Evolutionary conservation across 2,888 invertebrate species (phyloP).

Genomic region (Netelia fuscicornis): DNA sequence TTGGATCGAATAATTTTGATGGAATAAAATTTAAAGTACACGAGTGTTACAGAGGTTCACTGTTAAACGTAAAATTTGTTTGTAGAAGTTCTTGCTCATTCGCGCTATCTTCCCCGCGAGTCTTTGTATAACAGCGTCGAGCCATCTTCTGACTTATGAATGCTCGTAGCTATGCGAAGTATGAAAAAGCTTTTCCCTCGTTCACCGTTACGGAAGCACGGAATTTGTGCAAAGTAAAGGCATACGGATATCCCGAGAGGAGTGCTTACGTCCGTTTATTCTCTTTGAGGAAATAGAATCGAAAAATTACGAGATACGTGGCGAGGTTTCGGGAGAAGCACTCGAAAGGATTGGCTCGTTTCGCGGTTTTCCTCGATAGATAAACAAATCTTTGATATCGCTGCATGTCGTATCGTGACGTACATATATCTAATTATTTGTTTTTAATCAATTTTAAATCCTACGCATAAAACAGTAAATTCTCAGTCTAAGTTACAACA

Average conservation of each 20-base stretch:
- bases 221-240: constrained; percentile 18
- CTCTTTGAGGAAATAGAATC: constrained; percentile 49
- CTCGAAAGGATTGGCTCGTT: neutral
- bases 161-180: constrained; percentile 34
- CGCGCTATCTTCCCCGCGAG: constrained; percentile 38
- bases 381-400: neutral
- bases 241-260: constrained; percentile 38
- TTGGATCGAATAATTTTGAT: too few species aligned
- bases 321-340: neutral
- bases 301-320: constrained; percentile 31
- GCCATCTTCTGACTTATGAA: constrained; percentile 58
- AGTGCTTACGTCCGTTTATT: constrained; percentile 31
- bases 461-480: neutral
- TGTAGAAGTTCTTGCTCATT: constrained; percentile 50
- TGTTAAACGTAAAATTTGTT: constrained; percentile 50
- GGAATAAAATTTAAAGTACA: neutral
- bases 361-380: neutral
- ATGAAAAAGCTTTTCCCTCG: constrained; percentile 25
- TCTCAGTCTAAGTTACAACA: neutral
- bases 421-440: neutral
- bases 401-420: neutral
- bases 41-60: neutral
- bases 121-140: constrained; percentile 15
- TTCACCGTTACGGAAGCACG: constrained; percentile 16
- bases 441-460: neutral